Evolutionary conservation across 2,888 invertebrate genomes (phyloP).

Genomic region (Mesorhabditis belari): DNA sequence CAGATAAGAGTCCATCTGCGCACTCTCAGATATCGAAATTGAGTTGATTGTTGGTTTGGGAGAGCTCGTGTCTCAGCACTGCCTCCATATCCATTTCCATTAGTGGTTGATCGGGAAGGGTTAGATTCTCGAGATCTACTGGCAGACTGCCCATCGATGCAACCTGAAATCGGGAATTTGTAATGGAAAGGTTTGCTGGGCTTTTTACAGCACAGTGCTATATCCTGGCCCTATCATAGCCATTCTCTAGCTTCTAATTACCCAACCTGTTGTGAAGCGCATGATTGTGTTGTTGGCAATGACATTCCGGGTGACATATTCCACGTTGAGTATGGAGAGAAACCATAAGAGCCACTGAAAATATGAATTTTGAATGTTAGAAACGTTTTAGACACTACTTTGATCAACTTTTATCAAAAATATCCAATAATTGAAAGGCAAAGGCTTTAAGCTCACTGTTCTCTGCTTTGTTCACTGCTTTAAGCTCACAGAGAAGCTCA

Average conservation of each 20-base stretch:
- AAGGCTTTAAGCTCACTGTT: no score
- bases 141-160: slow-evolving; percentile 30
- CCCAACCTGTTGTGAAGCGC: slow-evolving; percentile 20
- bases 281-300: slow-evolving; percentile 12
- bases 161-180: slow-evolving; percentile 1
- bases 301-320: not conserved
- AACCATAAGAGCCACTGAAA: no score
- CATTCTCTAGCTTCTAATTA: not conserved
- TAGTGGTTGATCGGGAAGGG: slow-evolving; percentile 38
- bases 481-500: not conserved
- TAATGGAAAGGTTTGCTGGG: not conserved
- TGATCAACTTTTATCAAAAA: no score
- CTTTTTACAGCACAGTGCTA: no score
- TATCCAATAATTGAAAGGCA: no score
- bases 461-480: not conserved
- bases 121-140: slow-evolving; percentile 46
- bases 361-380: no score
- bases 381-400: no score
- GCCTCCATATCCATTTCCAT: slow-evolving; percentile 44
- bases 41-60: slow-evolving; percentile 32
- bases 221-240: not conserved
- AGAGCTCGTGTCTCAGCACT: slow-evolving; percentile 40
- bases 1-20: not conserved
- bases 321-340: not conserved
- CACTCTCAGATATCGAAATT: slow-evolving; percentile 31